Base-by-base conservation (phyloP, 2,113 vertebrate species). In the Sus scrofa region DNA sequence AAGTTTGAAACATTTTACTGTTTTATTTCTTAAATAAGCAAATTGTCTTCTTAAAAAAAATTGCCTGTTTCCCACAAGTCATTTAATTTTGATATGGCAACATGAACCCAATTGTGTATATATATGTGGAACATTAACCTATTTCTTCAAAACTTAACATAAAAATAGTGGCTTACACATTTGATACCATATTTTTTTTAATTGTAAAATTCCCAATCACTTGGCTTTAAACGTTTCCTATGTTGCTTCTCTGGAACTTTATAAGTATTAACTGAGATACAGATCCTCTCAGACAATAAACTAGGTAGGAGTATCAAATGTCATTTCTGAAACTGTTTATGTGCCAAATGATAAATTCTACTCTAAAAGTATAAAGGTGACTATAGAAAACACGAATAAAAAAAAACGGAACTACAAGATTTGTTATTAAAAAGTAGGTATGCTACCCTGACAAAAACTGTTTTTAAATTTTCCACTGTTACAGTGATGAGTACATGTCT, bases 21-120 rank as follows among this genome's bases (percentile, higher is more conserved):
- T 62, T 92, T 63, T 39, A 50, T 84, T 94, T 81, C 15, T 54
- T 90, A 84, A 96, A 30, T n/a, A 67, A 71, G n/a, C 67, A 90
- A 73, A 75, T 19, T 65, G 14, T 82, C 9, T 58, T 73, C 30
- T 89, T 93, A 74, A 89, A 84, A 90, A 83, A 84, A 90, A 83
- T 56, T 16, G 71, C 34, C 56, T 58, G 30, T 89, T 85, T 75
- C 30, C 81, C 79, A 94, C 20, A 73, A 83, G 39, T 71, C 13
- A 60, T 20, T 77, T 71, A 75, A 92, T 92, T 95, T 73, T 73
- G 32, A 78, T 77, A 56, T 52, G 37, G 34, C 86, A 84, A 78
- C 18, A 58, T 86, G 22, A 86, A 27, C 19, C 52, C 70, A 82
- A 67, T 20, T 95, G 37, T 86, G 10, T n/a, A 14, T 2, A 77